Evolutionary conservation across 2,113 vertebrate species (phyloP).

Genomic region (Aegotheles bennettii): DNA sequence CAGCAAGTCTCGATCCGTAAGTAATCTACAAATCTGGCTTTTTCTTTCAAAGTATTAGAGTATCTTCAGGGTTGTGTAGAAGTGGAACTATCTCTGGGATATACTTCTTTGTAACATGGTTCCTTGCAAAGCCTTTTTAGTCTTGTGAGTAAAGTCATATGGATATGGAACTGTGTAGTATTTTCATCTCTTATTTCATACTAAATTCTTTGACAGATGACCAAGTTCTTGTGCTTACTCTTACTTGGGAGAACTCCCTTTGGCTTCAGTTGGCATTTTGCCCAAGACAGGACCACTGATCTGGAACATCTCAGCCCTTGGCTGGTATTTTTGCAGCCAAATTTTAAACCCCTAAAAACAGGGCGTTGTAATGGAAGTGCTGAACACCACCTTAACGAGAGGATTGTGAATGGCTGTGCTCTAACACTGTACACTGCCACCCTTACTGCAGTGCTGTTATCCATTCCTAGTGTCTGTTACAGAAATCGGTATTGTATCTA

Average conservation of each 20-base stretch:
- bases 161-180: not conserved
- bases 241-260: not conserved
- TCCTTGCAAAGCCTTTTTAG: not conserved
- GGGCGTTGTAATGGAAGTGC: not conserved
- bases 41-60: not conserved
- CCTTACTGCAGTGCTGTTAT: conserved; percentile 17
- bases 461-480: conserved; percentile 62
- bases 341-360: not conserved
- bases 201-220: not conserved
- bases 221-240: not conserved
- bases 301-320: not conserved
- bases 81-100: not conserved
- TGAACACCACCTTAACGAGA: not conserved
- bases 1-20: not conserved
- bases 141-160: not conserved
- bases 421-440: not conserved
- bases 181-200: not conserved
- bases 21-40: not conserved
- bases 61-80: not conserved
- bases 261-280: not conserved
- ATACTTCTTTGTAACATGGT: not conserved
- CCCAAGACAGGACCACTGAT: rapidly evolving
- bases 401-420: not conserved
- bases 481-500: conserved; percentile 75
- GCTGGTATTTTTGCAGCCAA: not conserved